phyloP scores from a whole-genome alignment of 2,113 vertebrate genomes.

The Centropus unirufus region DNA sequence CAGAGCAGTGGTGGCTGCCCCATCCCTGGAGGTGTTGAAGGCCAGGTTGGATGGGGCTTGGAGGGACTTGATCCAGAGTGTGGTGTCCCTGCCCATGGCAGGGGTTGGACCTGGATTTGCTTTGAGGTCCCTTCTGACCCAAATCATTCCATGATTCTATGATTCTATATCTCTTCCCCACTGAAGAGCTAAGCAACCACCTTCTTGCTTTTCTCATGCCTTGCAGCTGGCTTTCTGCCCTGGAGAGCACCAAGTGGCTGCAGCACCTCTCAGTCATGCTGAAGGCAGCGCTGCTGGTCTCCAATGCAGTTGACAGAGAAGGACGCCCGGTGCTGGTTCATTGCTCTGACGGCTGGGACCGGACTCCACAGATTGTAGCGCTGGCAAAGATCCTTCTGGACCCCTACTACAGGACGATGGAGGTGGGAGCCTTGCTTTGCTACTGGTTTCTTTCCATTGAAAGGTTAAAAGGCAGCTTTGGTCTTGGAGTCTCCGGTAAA shows the following conservation, averaged over 20 bases:
- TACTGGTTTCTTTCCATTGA: neutral
- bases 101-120: no score
- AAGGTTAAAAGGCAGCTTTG: neutral
- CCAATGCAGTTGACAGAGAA: conserved; percentile 91
- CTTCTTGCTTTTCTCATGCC: neutral
- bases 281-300: conserved; percentile 93
- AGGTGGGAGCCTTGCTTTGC: conserved; percentile 74
- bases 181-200: neutral
- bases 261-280: conserved; percentile 98
- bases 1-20: no score
- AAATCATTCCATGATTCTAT: no score
- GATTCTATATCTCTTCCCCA: no score
- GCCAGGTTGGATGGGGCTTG: no score
- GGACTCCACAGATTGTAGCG: conserved; percentile 95
- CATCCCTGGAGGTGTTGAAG: no score
- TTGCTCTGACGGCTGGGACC: conserved; percentile 97
- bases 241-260: conserved; percentile 98
- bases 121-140: no score
- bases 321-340: conserved; percentile 94
- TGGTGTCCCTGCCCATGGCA: no score
- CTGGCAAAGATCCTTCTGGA: conserved; percentile 94
- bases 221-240: conserved; percentile 93
- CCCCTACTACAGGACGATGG: conserved; percentile 95
- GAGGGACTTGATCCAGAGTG: no score
- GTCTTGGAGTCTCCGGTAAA: accelerated